Evolutionary conservation across 2,797 vertebrate genomes (phyloP), one percentile per base, ranked within the genome.

Genomic region (Gallirallus australis): DNA sequence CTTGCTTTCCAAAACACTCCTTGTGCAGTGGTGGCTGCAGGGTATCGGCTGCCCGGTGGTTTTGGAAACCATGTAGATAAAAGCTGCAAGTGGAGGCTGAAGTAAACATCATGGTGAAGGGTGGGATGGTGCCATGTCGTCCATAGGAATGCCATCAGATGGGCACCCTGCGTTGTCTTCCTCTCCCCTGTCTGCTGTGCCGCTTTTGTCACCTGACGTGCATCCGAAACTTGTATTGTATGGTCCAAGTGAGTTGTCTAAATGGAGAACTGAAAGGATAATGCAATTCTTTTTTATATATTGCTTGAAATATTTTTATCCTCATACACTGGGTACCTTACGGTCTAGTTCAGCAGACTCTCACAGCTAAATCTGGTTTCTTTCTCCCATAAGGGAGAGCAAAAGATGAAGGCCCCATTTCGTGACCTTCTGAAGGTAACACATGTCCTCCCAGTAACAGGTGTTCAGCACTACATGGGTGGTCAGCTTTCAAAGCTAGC

Each of bases 211-310:
- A 82, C 98, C 99, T 37, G 97, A 97, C 7, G 82, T 84, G 15
- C 97, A 96, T 31, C 98, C 98, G 48, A 97, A 98, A 92, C 97
- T 98, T 81, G 96, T 77, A 77, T 99, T 98, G 48, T 98, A 83
- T 39, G 98, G 97, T 31, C 98, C 98, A 5, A 83, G 96, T 69
- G 98, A 98, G 96, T 96, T 97, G 71, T 99, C 99, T 90, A 99
- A 96, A 90, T 98, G 97, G 64, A 98, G 98, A 97, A 99, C 99
- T 99, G 81, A 75, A 95, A 81, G 52, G 37, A 85, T 31, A 63
- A 42, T 2, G 7, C 25, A 11, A 80, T 57, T 59, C 63, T 33
- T 48, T 64, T 50, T 37, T 5, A 11, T 19, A 25, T 37, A 27
- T 72, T 50, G 7, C 23, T 71, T 68, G 11, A 73, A 63, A 45